Conservation (phyloP, 1,140 invertebrate species). For the Drosophila dunni region DNA sequence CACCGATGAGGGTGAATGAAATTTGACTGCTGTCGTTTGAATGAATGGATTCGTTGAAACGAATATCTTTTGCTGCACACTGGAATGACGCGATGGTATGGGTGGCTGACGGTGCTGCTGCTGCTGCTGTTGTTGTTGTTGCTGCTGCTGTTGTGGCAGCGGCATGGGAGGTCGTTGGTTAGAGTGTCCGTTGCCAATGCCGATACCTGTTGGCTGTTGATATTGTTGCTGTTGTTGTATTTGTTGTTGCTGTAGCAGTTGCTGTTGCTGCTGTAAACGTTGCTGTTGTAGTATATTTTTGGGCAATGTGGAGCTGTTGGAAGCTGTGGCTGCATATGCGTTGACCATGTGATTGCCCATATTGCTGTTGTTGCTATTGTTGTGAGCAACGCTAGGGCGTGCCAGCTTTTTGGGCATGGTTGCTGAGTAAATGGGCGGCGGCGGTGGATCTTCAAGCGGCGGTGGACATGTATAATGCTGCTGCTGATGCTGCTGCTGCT, state of each 20-base stretch:
- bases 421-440: slow-evolving; percentile 77
- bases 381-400: slow-evolving; percentile 58
- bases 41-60: slow-evolving; percentile 85
- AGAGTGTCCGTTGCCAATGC: slow-evolving; percentile 56
- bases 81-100: slow-evolving; percentile 79
- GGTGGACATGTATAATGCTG: slow-evolving; percentile 79
- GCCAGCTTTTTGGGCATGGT: slow-evolving; percentile 78
- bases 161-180: slow-evolving; percentile 76
- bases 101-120: slow-evolving; percentile 73
- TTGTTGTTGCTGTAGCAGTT: slow-evolving; percentile 54
- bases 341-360: slow-evolving; percentile 32
- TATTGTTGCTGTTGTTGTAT: slow-evolving; percentile 80
- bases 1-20: slow-evolving; percentile 71
- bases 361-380: slow-evolving; percentile 33
- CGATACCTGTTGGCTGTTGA: slow-evolving; percentile 71
- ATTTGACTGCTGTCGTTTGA: slow-evolving; percentile 82
- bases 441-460: slow-evolving; percentile 80
- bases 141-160: slow-evolving; percentile 69
- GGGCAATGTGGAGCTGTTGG: slow-evolving; percentile 70
- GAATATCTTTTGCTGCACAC: slow-evolving; percentile 84
- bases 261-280: slow-evolving; percentile 59
- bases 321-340: slow-evolving; percentile 69
- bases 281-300: slow-evolving; percentile 77
- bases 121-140: slow-evolving; percentile 49
- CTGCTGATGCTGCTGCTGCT: slow-evolving; percentile 61